A percentile compares a stretch with the other conserved stretches of the same genome.
Evolutionary conservation across 1,140 invertebrate genomes (phyloP).

Genomic region (Zophobas atratus): DNA sequence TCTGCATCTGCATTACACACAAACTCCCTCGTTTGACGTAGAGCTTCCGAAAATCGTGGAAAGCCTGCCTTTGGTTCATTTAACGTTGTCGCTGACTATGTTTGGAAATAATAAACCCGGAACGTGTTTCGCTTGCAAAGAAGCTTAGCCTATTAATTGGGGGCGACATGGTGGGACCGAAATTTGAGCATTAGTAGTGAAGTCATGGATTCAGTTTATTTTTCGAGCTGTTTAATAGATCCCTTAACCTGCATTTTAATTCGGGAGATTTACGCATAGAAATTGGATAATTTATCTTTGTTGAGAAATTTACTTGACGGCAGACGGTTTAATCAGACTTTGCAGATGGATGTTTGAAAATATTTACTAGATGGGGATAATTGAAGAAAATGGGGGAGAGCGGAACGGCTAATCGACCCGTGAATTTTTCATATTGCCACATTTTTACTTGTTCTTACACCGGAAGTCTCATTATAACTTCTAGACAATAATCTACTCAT

Average conservation of each 20-base stretch:
- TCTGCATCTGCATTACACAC: slow-evolving; percentile 11
- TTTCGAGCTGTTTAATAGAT: slow-evolving; percentile 40
- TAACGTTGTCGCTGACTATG: slow-evolving; percentile 32
- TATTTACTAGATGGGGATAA: neutral
- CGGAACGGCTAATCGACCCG: too few species aligned
- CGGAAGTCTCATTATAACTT: too few species aligned
- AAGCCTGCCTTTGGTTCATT: slow-evolving; percentile 13
- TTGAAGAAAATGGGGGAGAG: too few species aligned
- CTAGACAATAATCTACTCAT: too few species aligned
- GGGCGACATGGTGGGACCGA: slow-evolving; percentile 30
- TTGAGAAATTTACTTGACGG: slow-evolving; percentile 23
- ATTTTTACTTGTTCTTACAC: too few species aligned
- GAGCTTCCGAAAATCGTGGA: slow-evolving; percentile 12
- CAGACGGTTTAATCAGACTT: slow-evolving; percentile 39
- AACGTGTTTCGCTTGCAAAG: slow-evolving; percentile 47
- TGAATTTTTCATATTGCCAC: too few species aligned
- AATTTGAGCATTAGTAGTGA: slow-evolving; percentile 31
- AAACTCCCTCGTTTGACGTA: neutral
- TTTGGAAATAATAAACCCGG: slow-evolving; percentile 44
- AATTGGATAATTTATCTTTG: slow-evolving; percentile 50
- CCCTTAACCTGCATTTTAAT: slow-evolving; percentile 49
- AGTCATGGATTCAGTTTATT: slow-evolving; percentile 41
- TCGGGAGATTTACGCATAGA: slow-evolving; percentile 46
- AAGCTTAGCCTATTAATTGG: slow-evolving; percentile 39
- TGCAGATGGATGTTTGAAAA: slow-evolving; percentile 12